Evolutionary conservation across 2,888 invertebrate species (phyloP).

Genomic region (Rotaria socialis): DNA sequence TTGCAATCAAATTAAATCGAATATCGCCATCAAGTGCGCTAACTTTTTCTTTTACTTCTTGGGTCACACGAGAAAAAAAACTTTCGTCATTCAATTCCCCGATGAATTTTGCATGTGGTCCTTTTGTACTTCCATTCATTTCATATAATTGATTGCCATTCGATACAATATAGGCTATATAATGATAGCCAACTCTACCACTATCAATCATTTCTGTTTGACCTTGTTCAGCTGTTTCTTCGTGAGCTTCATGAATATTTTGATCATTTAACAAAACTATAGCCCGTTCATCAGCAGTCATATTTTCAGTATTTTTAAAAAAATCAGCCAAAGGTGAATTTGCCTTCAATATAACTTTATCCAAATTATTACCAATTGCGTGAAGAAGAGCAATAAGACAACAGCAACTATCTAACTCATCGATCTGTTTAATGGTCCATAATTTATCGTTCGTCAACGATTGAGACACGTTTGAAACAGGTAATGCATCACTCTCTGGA

Average conservation of each 20-base stretch:
- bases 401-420: constrained; percentile 26
- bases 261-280: background rate
- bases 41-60: constrained; percentile 1
- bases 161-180: background rate
- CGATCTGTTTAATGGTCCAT: constrained; percentile 26
- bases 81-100: background rate
- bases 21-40: constrained; percentile 4
- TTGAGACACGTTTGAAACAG: background rate
- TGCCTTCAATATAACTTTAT: background rate
- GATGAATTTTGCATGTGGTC: background rate
- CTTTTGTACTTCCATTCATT: constrained; percentile 21
- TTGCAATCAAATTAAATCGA: constrained; percentile 32
- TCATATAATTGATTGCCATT: background rate
- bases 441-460: background rate
- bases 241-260: constrained; percentile 16
- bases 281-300: constrained; percentile 29
- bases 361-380: constrained; percentile 20
- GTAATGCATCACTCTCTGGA: background rate
- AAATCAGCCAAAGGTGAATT: background rate
- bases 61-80: background rate
- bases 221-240: constrained; percentile 37
- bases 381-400: constrained; percentile 29
- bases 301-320: background rate
- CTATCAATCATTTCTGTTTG: constrained; percentile 28
- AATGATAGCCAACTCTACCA: constrained; percentile 18